Percentiles rank a stretch among this genome's conserved stretches.
Conservation (phyloP, 53 echinoderm and acorn worm genomes). For the Paelopatides confundens region DNA sequence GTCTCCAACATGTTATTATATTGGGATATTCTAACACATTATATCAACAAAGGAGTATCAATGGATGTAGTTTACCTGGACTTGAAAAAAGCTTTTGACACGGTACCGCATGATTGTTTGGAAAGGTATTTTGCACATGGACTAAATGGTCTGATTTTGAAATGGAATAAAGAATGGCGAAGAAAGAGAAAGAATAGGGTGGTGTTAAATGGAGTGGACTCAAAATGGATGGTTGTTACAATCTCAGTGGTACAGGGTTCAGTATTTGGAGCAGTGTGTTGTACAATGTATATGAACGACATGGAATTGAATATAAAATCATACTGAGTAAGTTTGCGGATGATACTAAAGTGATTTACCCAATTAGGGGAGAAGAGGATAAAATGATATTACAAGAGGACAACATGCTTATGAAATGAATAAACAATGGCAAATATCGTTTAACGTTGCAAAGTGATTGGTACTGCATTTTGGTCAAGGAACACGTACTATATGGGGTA, state of each 20-base stretch:
- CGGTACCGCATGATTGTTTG: background rate
- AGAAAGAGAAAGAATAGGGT: background rate
- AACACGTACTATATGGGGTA: too few species aligned
- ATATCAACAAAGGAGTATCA: too few species aligned
- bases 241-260: constrained; percentile 9
- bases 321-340: background rate
- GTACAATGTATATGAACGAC: background rate
- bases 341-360: background rate
- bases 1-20: too few species aligned
- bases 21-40: too few species aligned
- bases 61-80: too few species aligned
- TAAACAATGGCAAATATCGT: too few species aligned
- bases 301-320: background rate
- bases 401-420: too few species aligned
- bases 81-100: too few species aligned
- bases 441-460: too few species aligned
- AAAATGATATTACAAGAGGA: too few species aligned
- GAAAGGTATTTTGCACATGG: constrained; percentile 15
- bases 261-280: background rate
- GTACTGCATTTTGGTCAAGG: too few species aligned
- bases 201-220: background rate
- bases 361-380: background rate
- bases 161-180: constrained; percentile 13
- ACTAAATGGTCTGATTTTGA: background rate
- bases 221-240: background rate